Evolutionary conservation across 2,113 vertebrate genomes (phyloP).

Genomic region (Microcebus jonahi): DNA sequence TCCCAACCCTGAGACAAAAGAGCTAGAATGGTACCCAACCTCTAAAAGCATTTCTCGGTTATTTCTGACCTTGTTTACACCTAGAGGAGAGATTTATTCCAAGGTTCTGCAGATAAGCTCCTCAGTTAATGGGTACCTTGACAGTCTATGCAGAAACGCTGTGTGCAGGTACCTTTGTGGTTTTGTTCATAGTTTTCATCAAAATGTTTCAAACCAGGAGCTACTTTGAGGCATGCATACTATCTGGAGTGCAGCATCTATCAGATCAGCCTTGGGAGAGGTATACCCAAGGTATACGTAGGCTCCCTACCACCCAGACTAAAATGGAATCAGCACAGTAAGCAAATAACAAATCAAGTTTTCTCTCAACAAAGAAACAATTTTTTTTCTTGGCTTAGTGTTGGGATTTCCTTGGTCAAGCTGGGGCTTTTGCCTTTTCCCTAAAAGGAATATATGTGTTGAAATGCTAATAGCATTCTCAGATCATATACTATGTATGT

Average conservation of each 20-base stretch:
- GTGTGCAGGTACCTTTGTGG: background rate
- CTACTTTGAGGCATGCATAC: background rate
- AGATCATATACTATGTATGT: background rate
- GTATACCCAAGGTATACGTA: background rate
- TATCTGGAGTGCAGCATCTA: background rate
- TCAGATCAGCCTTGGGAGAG: background rate
- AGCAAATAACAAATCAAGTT: background rate
- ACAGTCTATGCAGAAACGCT: background rate
- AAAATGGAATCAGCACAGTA: background rate
- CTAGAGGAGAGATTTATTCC: background rate
- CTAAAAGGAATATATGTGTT: background rate
- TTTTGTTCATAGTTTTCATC: background rate
- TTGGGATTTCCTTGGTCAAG: conserved; percentile 13
- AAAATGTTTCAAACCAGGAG: background rate
- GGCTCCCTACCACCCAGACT: background rate
- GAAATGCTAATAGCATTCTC: background rate
- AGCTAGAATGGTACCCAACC: background rate
- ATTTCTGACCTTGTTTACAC: background rate
- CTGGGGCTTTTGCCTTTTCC: background rate
- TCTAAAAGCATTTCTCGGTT: background rate
- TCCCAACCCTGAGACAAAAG: background rate
- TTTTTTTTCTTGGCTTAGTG: background rate
- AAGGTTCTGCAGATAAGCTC: background rate
- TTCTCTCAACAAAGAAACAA: conserved; percentile 27
- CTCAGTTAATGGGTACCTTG: background rate